Evolutionary conservation across 2,113 vertebrate genomes (phyloP).

Genomic region (Telmatochromis sp.): DNA sequence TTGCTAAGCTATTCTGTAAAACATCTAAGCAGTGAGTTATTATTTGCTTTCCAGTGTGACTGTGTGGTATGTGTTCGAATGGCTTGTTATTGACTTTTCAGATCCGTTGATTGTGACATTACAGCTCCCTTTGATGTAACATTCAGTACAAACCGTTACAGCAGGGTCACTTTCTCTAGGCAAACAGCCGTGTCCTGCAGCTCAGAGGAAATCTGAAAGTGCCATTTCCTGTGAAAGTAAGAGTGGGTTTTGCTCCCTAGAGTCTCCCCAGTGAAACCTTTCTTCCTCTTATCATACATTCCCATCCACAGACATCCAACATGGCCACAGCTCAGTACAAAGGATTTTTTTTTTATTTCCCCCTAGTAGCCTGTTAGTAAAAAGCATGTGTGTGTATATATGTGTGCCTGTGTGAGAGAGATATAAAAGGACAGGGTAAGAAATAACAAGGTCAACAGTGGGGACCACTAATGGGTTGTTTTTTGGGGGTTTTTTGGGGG

Average conservation of each 20-base stretch:
- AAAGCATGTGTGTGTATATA: background rate
- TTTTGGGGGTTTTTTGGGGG: accelerated
- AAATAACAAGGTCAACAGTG: slow-evolving; percentile 35
- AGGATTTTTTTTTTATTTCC: slow-evolving; percentile 34
- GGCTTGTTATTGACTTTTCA: background rate
- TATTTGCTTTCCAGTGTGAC: background rate
- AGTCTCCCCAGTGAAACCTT: slow-evolving; percentile 26
- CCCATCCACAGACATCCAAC: slow-evolving; percentile 43
- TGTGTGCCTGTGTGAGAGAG: background rate
- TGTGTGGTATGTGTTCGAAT: background rate
- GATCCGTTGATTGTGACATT: background rate
- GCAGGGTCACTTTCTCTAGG: slow-evolving; percentile 39
- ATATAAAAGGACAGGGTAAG: background rate
- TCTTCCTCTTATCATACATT: slow-evolving; percentile 51
- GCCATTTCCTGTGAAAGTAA: slow-evolving; percentile 55
- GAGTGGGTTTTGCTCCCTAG: slow-evolving; percentile 37
- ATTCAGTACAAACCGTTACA: background rate
- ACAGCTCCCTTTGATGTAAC: background rate
- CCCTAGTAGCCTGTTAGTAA: background rate
- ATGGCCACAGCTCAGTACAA: slow-evolving; percentile 35
- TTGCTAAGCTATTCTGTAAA: slow-evolving; percentile 19
- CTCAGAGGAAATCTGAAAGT: slow-evolving; percentile 39
- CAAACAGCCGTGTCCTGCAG: background rate
- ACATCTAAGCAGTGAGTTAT: background rate
- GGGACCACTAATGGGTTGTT: background rate